Percentiles rank a stretch among this genome's conserved stretches.
Evolutionary conservation across 2,888 invertebrate species (phyloP).

Genomic region (Protodeltote pygarga): DNA sequence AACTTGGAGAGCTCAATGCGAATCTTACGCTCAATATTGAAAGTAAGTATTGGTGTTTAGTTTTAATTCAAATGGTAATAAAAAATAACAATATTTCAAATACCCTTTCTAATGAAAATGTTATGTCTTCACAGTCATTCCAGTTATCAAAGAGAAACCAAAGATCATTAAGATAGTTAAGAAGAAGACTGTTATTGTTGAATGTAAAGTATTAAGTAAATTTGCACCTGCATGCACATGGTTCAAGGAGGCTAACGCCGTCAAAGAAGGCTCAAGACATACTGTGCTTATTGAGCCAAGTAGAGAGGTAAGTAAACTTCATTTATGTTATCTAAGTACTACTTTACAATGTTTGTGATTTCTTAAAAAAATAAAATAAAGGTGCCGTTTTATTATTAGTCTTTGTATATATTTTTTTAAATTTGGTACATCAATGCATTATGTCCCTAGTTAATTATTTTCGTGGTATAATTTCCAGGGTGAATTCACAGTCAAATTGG

Average conservation of each 20-base stretch:
- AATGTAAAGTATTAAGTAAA: conserved; percentile 97
- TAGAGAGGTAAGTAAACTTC: conserved; percentile 90
- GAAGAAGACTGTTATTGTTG: conserved; percentile 96
- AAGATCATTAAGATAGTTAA: conserved; percentile 96
- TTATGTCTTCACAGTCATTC: conserved; percentile 89
- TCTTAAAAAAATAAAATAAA: background rate
- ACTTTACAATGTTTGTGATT: background rate
- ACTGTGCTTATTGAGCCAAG: conserved; percentile 92
- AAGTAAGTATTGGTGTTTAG: too few species aligned
- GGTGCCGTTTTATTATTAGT: background rate
- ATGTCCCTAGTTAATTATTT: too few species aligned
- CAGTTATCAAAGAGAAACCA: conserved; percentile 97
- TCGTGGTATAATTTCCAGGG: conserved; percentile 90
- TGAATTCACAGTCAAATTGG: conserved; percentile 95
- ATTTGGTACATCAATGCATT: too few species aligned
- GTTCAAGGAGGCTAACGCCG: conserved; percentile 95
- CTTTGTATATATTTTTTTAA: too few species aligned
- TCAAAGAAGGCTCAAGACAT: conserved; percentile 92
- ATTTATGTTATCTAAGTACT: too few species aligned
- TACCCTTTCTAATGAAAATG: too few species aligned
- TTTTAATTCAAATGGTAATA: too few species aligned
- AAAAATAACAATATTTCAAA: too few species aligned
- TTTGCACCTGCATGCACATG: conserved; percentile 97
- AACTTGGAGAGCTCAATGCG: conserved; percentile 98
- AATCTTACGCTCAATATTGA: conserved; percentile 99